phyloP scores from a whole-genome alignment of 2,113 vertebrate species.

The Hippopotamus amphibius region DNA sequence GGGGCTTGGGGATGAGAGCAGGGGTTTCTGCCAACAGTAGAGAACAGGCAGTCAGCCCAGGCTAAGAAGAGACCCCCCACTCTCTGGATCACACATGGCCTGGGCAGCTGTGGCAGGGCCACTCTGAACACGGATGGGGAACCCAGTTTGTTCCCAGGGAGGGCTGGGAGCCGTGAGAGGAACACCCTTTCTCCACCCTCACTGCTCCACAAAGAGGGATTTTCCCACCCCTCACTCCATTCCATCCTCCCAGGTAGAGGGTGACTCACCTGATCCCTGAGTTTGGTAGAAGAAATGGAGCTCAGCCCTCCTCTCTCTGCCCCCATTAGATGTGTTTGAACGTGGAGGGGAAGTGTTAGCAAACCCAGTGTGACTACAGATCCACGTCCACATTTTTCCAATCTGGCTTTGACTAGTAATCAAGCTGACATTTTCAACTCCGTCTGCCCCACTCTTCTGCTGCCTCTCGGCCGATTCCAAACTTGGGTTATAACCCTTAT shows the following conservation, averaged over 20 bases:
- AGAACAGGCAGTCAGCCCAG: background rate
- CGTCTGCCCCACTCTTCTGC: background rate
- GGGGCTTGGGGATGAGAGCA: background rate
- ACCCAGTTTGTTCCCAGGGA: background rate
- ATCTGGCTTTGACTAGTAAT: background rate
- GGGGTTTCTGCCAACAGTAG: background rate
- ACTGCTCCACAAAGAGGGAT: background rate
- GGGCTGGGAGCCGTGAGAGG: background rate
- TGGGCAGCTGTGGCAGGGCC: background rate
- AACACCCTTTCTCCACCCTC: slow-evolving; percentile 16
- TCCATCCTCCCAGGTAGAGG: background rate
- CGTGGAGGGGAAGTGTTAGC: background rate
- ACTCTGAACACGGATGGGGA: background rate
- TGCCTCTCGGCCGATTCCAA: background rate
- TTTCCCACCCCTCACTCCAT: background rate
- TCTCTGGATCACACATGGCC: background rate
- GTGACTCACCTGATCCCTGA: background rate
- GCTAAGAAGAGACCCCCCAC: background rate
- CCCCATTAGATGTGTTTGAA: background rate
- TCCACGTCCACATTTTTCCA: background rate
- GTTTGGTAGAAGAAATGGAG: background rate
- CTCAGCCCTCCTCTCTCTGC: background rate
- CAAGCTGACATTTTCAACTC: background rate
- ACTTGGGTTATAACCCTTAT: background rate
- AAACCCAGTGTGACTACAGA: background rate